Evolutionary conservation across 2,888 invertebrate species (phyloP).

Genomic region (Scaptomyza cyrtandrae): DNA sequence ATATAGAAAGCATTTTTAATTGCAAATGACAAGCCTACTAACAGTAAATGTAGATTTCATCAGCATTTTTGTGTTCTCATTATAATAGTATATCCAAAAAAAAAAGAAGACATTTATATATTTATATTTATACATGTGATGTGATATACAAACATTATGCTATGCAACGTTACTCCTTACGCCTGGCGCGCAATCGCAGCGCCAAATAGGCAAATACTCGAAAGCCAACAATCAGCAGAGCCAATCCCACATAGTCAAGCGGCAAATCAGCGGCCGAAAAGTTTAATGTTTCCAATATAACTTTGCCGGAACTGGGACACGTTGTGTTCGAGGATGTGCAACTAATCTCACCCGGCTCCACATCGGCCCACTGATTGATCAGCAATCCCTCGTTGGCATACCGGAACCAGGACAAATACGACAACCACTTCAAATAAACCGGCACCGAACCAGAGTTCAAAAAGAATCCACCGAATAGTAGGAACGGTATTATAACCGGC

Average conservation of each 20-base stretch:
- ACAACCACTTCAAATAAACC: conserved; percentile 92
- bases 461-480: conserved; percentile 98
- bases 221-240: conserved; percentile 90
- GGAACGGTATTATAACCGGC: conserved; percentile 95
- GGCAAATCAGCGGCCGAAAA: conserved; percentile 90
- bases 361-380: conserved; percentile 94
- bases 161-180: conserved; percentile 85
- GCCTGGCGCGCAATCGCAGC: conserved; percentile 88
- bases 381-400: conserved; percentile 95
- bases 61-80: conserved; percentile 31
- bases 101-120: conserved; percentile 28
- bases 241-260: conserved; percentile 89
- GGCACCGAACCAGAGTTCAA: conserved; percentile 96
- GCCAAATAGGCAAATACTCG: conserved; percentile 91
- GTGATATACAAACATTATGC: conserved; percentile 9
- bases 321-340: conserved; percentile 91
- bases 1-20: conserved; percentile 38
- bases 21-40: conserved; percentile 27
- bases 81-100: background rate
- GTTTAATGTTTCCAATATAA: conserved; percentile 91
- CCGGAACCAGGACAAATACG: conserved; percentile 95
- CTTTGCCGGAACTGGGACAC: conserved; percentile 91
- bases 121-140: conserved; percentile 4
- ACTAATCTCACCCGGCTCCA: conserved; percentile 89
- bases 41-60: conserved; percentile 26